Base-by-base conservation (phyloP, 2,797 vertebrate genomes). In the Melanogrammus aeglefinus region DNA sequence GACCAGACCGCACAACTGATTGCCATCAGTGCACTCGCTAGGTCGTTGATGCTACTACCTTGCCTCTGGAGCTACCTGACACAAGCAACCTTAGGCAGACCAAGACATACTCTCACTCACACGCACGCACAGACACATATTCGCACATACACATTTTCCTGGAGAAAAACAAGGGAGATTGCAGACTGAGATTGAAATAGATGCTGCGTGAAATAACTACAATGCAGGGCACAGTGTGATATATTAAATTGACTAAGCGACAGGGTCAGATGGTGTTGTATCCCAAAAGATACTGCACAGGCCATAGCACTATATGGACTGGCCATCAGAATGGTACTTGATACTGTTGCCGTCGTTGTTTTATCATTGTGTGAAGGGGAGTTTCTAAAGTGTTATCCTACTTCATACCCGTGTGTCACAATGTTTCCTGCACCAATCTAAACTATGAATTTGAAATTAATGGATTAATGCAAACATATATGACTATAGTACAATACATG, bases 1-100 rank as follows among this genome's bases (percentile, higher is more conserved):
- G 84, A 63, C 79, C 76, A 77, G 80, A 51, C 77, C 80, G 69
- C 78, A 77, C 75, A 3, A 41, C 35, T 0, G 86, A 87, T 86
- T 81, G 77, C 75, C 78, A 87, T 87, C 78, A 6, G 73, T 70
- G 66, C 73, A 9, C 69, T 79, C 73, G 73, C 73, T 24, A 76
- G 78, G 69, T 77, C 76, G 78, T 85, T 38, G 10, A 79, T 84
- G 76, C 35, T 74, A 77, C 38, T 86, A 18, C 75, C 73, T 73
- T 77, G 51, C 76, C 74, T 77, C 66, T 76, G 78, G 73, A 81
- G 18, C 35, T 78, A 76, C 82, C 79, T 79, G 75, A 82, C 38
- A 74, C 35, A 77, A 36, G 72, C 35, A 69, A 10, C 21, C 33
- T 47, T 35, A 71, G 63, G 39, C 36, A 71, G 24, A 76, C 75